Base-by-base conservation (phyloP, 2,113 vertebrate genomes). In the Atherinomorus stipes region DNA sequence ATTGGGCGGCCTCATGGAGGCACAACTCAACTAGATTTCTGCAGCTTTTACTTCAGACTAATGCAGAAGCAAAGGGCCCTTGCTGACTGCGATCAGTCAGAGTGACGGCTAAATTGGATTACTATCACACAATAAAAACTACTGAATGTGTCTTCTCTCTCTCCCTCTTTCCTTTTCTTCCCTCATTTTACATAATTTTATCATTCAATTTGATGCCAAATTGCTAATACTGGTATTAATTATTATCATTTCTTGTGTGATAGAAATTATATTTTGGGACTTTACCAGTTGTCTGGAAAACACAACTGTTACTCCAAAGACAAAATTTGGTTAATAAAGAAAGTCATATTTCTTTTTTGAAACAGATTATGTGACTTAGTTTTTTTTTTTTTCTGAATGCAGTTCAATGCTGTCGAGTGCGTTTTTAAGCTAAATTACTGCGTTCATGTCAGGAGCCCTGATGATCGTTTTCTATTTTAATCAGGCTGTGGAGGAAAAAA, bases 31-130 rank as follows among this genome's bases (percentile, higher is more conserved):
- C 91, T 88, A 85, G 79, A 88, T 90, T 88, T 71, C 56, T 45
- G 81, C 73, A 68, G 78, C 71, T 47, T 88, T 80, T 69, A 71
- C 86, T 53, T 80, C 67, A 74, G 74, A 80, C 54, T 69, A 66
- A 67, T 74, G 49, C 78, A 68, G 68, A 77, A 67, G 73, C 68
- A 25, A 83, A 60, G 74, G 77, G 80, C 57, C 71, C 34, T 63
- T 62, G 44, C 82, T 89, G 87, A 92, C 89, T 90, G 88, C 81
- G 91, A 90, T 93, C 93, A 91, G 80, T 69, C 83, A 81, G 91
- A 92, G 88, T 92, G 85, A 74, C 70, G 80, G 74, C 69, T 66
- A 90, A 89, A 92, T 87, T 85, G 75, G 83, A 91, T 91, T 89
- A 88, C 64, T 68, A 78, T 88, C 85, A 88, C 80, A 70, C 71